Evolutionary conservation across 1,140 invertebrate genomes (phyloP).

Genomic region (Popillia japonica): DNA sequence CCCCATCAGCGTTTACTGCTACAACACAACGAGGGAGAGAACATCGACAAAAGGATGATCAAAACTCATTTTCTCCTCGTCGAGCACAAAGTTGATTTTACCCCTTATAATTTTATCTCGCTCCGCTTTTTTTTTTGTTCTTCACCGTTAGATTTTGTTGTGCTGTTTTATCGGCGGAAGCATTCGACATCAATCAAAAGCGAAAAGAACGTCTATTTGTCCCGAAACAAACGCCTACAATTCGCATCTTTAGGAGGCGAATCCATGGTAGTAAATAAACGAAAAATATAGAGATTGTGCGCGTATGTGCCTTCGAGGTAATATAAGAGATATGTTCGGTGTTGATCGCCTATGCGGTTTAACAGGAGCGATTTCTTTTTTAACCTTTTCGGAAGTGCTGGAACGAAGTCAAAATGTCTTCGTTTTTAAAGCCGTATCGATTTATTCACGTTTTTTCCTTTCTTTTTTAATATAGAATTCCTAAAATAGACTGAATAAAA

Average conservation of each 20-base stretch:
- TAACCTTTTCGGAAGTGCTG: too few relatives aligned
- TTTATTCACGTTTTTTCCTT: too few relatives aligned
- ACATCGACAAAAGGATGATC: slow-evolving; percentile 3
- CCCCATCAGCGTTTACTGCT: not conserved
- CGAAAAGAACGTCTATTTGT: not conserved
- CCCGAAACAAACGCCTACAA: not conserved
- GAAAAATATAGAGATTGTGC: not conserved
- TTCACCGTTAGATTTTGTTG: not conserved
- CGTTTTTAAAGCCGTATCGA: too few relatives aligned
- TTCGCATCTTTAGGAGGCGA: not conserved
- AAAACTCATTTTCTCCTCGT: slow-evolving; percentile 1
- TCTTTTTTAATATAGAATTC: too few relatives aligned
- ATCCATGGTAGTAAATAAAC: not conserved
- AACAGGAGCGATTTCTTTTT: too few relatives aligned
- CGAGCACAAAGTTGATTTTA: not conserved
- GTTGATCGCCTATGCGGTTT: not conserved
- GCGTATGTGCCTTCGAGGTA: not conserved
- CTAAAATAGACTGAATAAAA: too few relatives aligned
- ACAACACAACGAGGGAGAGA: too few relatives aligned
- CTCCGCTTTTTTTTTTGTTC: not conserved
- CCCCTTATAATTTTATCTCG: not conserved
- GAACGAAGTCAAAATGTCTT: too few relatives aligned
- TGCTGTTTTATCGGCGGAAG: not conserved
- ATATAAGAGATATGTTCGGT: not conserved
- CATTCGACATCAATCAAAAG: slow-evolving; percentile 6